Evolutionary conservation across 53 echinoderm and acorn worm species (phyloP).

Genomic region (Stichopus horrens): DNA sequence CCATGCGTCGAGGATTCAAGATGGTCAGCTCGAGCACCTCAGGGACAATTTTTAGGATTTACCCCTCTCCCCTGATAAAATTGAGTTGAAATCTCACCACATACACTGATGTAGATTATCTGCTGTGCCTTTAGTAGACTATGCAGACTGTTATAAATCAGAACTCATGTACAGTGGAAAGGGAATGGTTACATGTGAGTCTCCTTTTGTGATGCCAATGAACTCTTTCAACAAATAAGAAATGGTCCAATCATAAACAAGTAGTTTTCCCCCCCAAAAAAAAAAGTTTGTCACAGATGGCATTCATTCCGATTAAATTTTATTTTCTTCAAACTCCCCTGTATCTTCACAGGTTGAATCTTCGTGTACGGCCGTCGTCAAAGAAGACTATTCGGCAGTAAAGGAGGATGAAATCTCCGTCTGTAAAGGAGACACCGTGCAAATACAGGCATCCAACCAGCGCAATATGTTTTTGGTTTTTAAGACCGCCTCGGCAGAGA

Average conservation of each 20-base stretch:
- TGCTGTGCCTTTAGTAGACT: no score
- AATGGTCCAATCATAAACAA: neutral
- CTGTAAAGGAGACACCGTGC: conserved; percentile 86
- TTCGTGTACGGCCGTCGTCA: conserved; percentile 69
- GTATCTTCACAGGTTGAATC: conserved; percentile 19
- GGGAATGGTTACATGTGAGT: no score
- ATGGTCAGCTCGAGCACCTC: no score
- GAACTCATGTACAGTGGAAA: no score
- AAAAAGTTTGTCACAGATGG: neutral
- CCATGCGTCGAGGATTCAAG: no score
- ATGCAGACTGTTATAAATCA: no score
- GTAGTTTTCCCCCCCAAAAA: neutral
- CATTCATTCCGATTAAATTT: neutral
- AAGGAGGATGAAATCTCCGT: conserved; percentile 98
- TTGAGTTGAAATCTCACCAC: no score
- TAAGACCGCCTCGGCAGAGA: conserved; percentile 75
- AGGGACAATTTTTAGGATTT: no score
- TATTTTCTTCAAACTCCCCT: neutral
- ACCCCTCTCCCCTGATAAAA: no score
- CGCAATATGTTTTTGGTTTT: conserved; percentile 98
- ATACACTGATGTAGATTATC: no score
- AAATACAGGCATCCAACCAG: conserved; percentile 97
- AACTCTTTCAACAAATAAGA: no score
- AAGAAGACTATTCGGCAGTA: conserved; percentile 74
- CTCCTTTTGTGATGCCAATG: no score